Evolutionary conservation across 2,888 invertebrate species (phyloP).

Genomic region (Priocnemis perturbator): DNA sequence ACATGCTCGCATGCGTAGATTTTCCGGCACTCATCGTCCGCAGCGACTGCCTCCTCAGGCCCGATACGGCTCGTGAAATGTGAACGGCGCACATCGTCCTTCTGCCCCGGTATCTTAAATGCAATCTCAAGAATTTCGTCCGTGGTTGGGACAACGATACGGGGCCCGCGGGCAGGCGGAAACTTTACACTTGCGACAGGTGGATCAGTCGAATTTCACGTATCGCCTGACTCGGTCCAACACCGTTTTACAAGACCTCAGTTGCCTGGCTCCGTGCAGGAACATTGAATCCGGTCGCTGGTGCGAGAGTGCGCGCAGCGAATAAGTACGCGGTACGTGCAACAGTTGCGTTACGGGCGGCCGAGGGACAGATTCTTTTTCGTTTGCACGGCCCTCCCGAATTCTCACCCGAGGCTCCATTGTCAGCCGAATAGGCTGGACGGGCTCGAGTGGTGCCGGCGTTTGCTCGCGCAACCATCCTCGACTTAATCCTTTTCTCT

Average conservation of each 20-base stretch:
- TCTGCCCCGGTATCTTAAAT: not conserved
- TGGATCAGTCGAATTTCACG: conserved; percentile 30
- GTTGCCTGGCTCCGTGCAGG: too few species aligned
- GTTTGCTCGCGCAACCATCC: conserved; percentile 45
- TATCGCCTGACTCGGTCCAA: not conserved
- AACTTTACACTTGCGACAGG: conserved; percentile 36
- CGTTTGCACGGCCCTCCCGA: conserved; percentile 36
- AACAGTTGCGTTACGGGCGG: too few species aligned
- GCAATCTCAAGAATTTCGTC: conserved; percentile 15
- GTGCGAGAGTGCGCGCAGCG: too few species aligned
- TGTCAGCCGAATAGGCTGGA: too few species aligned
- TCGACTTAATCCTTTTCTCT: conserved; percentile 53
- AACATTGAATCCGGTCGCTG: too few species aligned
- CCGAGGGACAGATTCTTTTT: not conserved
- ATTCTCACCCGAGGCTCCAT: conserved; percentile 37
- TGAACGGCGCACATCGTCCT: too few species aligned
- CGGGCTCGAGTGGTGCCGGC: conserved; percentile 13
- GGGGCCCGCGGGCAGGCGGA: conserved; percentile 15
- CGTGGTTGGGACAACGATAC: not conserved
- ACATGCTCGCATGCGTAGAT: too few species aligned
- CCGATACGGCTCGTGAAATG: too few species aligned
- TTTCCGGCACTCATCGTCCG: too few species aligned
- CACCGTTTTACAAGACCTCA: not conserved
- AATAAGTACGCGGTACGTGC: too few species aligned
- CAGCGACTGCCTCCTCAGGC: too few species aligned